These are phyloP conservation scores for Intellagama lesueurii DNA, from an alignment of 2,797 vertebrate species.

Conservation along the genomic window DNA sequence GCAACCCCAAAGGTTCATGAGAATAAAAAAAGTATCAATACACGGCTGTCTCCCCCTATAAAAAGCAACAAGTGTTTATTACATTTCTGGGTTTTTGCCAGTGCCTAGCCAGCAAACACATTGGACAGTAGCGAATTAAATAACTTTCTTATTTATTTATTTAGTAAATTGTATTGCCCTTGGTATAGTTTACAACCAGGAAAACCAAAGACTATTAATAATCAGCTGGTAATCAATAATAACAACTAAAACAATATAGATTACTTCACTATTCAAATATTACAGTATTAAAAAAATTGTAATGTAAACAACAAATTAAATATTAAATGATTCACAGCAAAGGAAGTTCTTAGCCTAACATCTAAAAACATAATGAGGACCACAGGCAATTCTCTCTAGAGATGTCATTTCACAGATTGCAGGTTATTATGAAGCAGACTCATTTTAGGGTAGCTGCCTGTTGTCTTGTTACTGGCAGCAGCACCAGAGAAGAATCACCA, in stretches of 20 bases:
- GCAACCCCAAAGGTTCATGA: constrained; percentile 76
- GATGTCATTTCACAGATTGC: background rate
- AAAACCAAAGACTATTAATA: background rate
- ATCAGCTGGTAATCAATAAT: background rate
- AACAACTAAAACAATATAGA: background rate
- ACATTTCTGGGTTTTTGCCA: constrained; percentile 19
- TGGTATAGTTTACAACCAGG: background rate
- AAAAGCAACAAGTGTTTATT: constrained; percentile 34
- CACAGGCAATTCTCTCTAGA: background rate
- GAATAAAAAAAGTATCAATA: constrained; percentile 32
- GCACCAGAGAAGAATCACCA: background rate
- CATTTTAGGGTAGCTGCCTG: background rate
- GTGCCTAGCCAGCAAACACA: constrained; percentile 8
- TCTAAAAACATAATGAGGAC: background rate
- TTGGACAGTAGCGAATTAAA: background rate
- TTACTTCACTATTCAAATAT: background rate
- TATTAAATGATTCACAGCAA: background rate
- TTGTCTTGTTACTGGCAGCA: background rate
- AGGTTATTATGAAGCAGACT: background rate
- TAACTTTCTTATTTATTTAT: background rate
- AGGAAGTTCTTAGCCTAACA: background rate
- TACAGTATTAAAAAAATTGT: background rate
- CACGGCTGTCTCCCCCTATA: constrained; percentile 20
- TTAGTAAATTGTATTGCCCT: background rate
- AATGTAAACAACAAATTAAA: background rate